Percentiles rank a stretch among this genome's conserved stretches.
These are phyloP conservation scores for Harpalus rufipes DNA, from an alignment of 2,888 invertebrate genomes.

Conservation along the genomic window DNA sequence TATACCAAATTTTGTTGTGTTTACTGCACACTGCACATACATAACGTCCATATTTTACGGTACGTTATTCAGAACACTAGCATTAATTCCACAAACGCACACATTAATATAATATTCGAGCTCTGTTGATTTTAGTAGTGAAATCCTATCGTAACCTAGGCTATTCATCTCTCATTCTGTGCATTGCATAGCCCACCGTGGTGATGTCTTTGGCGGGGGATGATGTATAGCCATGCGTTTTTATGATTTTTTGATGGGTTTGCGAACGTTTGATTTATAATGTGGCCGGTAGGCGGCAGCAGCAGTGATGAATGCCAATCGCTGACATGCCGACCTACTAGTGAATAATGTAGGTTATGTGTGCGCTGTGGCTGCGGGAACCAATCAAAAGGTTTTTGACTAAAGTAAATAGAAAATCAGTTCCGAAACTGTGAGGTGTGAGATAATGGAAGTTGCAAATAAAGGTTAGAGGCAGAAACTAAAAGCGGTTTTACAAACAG, in stretches of 20 bases:
- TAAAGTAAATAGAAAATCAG: background rate
- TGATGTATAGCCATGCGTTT: slow-evolving; percentile 49
- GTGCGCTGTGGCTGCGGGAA: background rate
- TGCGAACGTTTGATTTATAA: slow-evolving; percentile 44
- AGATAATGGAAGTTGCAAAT: too few relatives aligned
- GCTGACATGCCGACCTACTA: slow-evolving; percentile 39
- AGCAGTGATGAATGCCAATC: slow-evolving; percentile 45
- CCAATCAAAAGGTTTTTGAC: background rate
- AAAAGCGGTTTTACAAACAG: too few relatives aligned
- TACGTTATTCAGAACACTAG: too few relatives aligned
- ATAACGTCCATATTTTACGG: too few relatives aligned
- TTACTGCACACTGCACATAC: too few relatives aligned
- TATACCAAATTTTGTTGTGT: too few relatives aligned
- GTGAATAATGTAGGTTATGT: slow-evolving; percentile 26
- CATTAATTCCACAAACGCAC: too few relatives aligned
- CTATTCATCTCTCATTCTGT: background rate
- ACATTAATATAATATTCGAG: too few relatives aligned
- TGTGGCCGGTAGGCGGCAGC: background rate
- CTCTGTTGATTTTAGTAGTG: too few relatives aligned
- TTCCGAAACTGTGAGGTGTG: too few relatives aligned
- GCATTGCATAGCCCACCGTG: background rate
- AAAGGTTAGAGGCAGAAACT: too few relatives aligned
- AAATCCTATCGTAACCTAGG: background rate
- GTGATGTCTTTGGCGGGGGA: background rate
- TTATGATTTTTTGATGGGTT: slow-evolving; percentile 51